These are phyloP conservation scores for Rissa tridactyla DNA, from an alignment of 2,113 vertebrate species.

Conservation along the genomic window DNA sequence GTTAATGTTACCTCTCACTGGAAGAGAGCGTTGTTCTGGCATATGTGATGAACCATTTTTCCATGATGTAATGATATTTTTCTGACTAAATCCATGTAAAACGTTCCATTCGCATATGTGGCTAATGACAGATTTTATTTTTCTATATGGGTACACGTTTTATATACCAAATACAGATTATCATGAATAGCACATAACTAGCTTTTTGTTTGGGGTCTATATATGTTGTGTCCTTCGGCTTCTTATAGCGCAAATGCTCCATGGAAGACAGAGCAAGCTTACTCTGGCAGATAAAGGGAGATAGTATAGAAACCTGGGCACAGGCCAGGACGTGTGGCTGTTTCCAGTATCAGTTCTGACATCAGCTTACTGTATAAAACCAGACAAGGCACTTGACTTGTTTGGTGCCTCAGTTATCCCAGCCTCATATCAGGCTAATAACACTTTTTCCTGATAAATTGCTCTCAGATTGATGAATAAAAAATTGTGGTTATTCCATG, in stretches of 20 bases:
- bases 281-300: not conserved
- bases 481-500: not conserved
- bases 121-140: constrained; percentile 62
- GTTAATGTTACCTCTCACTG: constrained; percentile 8
- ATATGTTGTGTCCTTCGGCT: not conserved
- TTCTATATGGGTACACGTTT: constrained; percentile 43
- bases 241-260: not conserved
- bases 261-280: not conserved
- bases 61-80: not conserved
- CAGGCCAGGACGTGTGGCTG: not conserved
- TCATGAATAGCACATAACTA: not conserved
- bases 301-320: not conserved
- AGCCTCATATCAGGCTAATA: not conserved
- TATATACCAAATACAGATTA: constrained; percentile 51
- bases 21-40: constrained; percentile 9
- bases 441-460: not conserved
- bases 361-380: not conserved
- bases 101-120: not conserved
- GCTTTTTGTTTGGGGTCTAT: not conserved
- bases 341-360: not conserved
- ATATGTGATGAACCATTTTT: constrained; percentile 1
- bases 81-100: constrained; percentile 28
- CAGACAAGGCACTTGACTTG: not conserved
- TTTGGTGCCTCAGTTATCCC: not conserved
- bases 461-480: not conserved